Conservation (phyloP, 2,888 invertebrate genomes). For the Drosophila paucipuncta region DNA sequence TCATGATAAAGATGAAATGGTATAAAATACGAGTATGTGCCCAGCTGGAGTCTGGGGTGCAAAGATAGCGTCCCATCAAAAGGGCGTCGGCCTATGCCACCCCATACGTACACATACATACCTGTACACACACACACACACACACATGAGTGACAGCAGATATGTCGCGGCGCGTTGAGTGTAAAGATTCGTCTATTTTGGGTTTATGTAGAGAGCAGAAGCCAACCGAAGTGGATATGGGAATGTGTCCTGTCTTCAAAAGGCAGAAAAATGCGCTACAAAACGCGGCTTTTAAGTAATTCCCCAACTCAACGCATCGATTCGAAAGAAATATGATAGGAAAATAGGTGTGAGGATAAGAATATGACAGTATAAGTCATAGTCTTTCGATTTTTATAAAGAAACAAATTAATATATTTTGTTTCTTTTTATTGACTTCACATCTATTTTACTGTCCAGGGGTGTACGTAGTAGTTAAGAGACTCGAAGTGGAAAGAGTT, state of each 20-base stretch:
- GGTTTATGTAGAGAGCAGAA: conserved; percentile 25
- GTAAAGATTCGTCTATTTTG: conserved; percentile 43
- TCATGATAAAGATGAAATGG: conserved; percentile 73
- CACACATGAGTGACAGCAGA: conserved; percentile 55
- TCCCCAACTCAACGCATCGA: neutral
- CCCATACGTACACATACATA: conserved; percentile 11
- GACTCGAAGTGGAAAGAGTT: neutral
- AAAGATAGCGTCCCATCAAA: conserved; percentile 23
- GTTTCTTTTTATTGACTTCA: too few relatives aligned
- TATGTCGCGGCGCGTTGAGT: conserved; percentile 59
- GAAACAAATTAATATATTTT: too few relatives aligned
- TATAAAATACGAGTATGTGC: conserved; percentile 53
- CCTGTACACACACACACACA: conserved; percentile 9
- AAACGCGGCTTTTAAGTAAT: conserved; percentile 6
- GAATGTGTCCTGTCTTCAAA: conserved; percentile 42
- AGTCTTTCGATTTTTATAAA: too few relatives aligned
- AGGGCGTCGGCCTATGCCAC: conserved; percentile 51
- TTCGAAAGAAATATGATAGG: neutral
- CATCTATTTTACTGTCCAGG: too few relatives aligned
- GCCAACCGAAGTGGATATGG: neutral
- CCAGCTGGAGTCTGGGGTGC: conserved; percentile 24
- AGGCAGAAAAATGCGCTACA: conserved; percentile 38
- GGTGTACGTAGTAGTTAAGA: too few relatives aligned
- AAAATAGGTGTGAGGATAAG: neutral
- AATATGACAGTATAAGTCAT: too few relatives aligned